Evolutionary conservation across 2,888 invertebrate genomes (phyloP), one percentile per base, ranked within the genome.

Genomic region (Euclidia mi): DNA sequence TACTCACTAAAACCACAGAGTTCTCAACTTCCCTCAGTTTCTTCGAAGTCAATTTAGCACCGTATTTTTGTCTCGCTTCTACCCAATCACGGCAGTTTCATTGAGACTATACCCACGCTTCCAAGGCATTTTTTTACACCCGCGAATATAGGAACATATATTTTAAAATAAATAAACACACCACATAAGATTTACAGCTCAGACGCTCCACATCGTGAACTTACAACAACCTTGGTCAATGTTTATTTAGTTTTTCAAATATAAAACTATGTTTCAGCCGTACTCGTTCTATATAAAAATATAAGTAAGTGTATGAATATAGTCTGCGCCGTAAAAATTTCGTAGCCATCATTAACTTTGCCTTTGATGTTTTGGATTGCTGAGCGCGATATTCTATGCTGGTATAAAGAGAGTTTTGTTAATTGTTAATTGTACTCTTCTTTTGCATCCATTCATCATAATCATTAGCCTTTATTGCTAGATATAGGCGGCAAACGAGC

Each of bases 191-290:
- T 69, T 69, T 72, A 73, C 17, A 43, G 14, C 55, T 4, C 38
- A 3, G 12, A 34, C 28, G 38, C 40, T 40, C 40, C 14, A 34
- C 35, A n/a, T 40, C 15, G 34, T 47, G 48, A 48, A 53, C 50
- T 48, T 25, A 37, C 46, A 41, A 3, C 56, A 51, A 41, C 66
- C 68, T 60, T 60, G 60, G 40, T n/a, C 32, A 56, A 51, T 68
- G 60, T 74, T 71, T 74, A 71, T 17, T 43, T 41, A 31, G 35
- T 55, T 53, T 57, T 56, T 53, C 45, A 55, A 65, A 60, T 65
- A 69, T 66, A 55, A 71, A 62, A 62, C 50, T 56, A 47, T 43
- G 41, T 48, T 17, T 43, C 25, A 32, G 25, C 20, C 32, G 11
- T 17, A 37, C 41, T 34, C 3, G 10, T 12, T 17, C 12, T 34